Conservation (phyloP, 2,888 invertebrate species). For the Drosophila cognata region DNA sequence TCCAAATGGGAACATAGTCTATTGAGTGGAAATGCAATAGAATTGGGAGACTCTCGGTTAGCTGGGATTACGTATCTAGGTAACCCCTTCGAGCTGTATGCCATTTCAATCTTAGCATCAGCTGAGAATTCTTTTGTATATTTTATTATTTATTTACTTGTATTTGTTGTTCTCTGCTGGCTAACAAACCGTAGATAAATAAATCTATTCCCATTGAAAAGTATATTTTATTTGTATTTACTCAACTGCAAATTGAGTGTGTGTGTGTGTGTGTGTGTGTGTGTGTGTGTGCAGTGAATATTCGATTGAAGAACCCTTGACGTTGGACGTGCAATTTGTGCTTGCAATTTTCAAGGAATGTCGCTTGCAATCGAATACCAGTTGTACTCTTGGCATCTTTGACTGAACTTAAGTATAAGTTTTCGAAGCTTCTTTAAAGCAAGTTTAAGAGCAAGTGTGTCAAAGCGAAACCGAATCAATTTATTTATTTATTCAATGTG, state of each 20-base stretch:
- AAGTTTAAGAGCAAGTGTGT: neutral
- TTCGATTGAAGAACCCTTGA: constrained; percentile 12
- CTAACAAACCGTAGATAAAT: constrained; percentile 61
- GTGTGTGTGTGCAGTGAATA: constrained; percentile 22
- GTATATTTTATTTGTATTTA: constrained; percentile 63
- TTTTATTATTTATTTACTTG: constrained; percentile 39
- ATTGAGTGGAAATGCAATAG: constrained; percentile 41
- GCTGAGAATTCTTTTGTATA: constrained; percentile 39
- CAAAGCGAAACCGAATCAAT: neutral
- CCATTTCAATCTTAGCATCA: constrained; percentile 20
- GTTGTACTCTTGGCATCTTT: neutral
- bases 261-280: constrained; percentile 5
- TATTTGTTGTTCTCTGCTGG: constrained; percentile 35
- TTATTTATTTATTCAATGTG: neutral
- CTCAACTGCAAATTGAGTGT: constrained; percentile 63
- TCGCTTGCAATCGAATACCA: neutral
- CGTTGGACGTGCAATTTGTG: constrained; percentile 2
- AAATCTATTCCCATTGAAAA: constrained; percentile 61
- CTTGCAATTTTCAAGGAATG: neutral
- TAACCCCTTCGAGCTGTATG: constrained; percentile 29
- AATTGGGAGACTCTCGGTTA: constrained; percentile 22
- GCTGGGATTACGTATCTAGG: constrained; percentile 33
- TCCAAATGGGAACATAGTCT: constrained; percentile 19
- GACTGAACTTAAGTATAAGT: too few species aligned
- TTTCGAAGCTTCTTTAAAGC: neutral